Percentiles rank a stretch among this genome's conserved stretches.
phyloP scores from a whole-genome alignment of 2,888 invertebrate species.

The Tinea pellionella region DNA sequence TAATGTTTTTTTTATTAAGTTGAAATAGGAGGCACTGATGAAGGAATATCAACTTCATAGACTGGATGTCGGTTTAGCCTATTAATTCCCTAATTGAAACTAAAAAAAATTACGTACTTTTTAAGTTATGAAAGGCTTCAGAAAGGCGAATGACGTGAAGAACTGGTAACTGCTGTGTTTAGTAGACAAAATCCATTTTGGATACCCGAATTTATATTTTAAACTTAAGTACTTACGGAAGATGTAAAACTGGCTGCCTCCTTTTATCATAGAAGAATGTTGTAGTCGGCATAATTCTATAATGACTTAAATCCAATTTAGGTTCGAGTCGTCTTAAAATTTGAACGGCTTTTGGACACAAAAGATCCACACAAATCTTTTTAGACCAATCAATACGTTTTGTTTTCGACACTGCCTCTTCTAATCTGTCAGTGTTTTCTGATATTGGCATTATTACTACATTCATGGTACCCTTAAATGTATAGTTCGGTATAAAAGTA shows the following conservation, averaged over 20 bases:
- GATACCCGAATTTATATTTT: neutral
- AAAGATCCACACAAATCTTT: conserved; percentile 15
- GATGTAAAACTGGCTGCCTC: neutral
- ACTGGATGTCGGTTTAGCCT: too few species aligned
- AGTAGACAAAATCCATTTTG: neutral
- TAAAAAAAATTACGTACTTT: too few species aligned
- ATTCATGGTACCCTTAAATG: neutral
- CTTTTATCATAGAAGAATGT: conserved; percentile 13
- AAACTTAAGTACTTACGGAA: conserved; percentile 4
- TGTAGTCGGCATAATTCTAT: neutral
- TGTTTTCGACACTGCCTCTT: conserved; percentile 24
- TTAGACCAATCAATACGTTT: conserved; percentile 24
- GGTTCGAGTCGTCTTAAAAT: conserved; percentile 16
- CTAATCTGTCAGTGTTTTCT: conserved; percentile 24
- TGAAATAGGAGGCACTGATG: too few species aligned
- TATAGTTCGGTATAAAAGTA: too few species aligned
- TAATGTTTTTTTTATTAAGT: too few species aligned
- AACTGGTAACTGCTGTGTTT: too few species aligned
- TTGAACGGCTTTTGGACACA: conserved; percentile 18
- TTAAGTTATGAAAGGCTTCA: too few species aligned
- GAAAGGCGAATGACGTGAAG: too few species aligned
- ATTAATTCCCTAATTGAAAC: too few species aligned
- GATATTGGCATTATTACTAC: conserved; percentile 17
- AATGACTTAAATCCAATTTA: neutral
- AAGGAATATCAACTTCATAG: too few species aligned